Base-by-base conservation (phyloP, 2,797 vertebrate genomes). In the Hipposideros larvatus region DNA sequence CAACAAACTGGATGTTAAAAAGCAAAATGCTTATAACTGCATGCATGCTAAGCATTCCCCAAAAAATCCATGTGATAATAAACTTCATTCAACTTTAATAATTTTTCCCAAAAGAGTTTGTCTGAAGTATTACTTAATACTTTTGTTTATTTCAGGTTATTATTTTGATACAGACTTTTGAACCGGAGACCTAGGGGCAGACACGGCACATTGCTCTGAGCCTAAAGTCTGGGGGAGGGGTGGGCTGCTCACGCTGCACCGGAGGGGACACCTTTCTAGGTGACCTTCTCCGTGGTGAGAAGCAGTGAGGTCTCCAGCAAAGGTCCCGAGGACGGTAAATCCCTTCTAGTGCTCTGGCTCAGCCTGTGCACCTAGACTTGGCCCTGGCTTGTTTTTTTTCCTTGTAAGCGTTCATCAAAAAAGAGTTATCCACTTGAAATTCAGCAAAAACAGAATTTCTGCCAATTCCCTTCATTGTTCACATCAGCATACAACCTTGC, bases 241-340 rank as follows among this genome's bases (percentile, higher is more conserved):
- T 7, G 0, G 1, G 24, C 26, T 31, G 4, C 9, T 43, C 43
- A 43, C 1, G 28, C 57, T 3, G 10, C 0, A 22, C 0, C 0
- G 6, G 16, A 14, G 68, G 2, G 63, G 87, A 6, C 22, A 0
- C 11, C 1, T 0, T 6, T 34, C 73, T 2, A 2, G 4, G 22
- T 5, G 10, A 41, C 48, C 55, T 5, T 13, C 21, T 37, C 78
- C 51, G 5, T 1, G 18, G 0, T 0, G 53, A 24, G 26, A 4
- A 15, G 0, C 13, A 5, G 37, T 10, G 7, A 5, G n/a, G 22
- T 11, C 14, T 9, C 65, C 74, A 0, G 61, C 41, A 0, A 1
- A 7, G 24, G 19, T 1, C 26, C 71, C 0, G 0, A 4, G 24
- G 18, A 14, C 24, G 0, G 55, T 3, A 0, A 4, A 9, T 0